Evolutionary conservation across 2,888 invertebrate genomes (phyloP).

Genomic region (Cataglyphis rosenhaueri): DNA sequence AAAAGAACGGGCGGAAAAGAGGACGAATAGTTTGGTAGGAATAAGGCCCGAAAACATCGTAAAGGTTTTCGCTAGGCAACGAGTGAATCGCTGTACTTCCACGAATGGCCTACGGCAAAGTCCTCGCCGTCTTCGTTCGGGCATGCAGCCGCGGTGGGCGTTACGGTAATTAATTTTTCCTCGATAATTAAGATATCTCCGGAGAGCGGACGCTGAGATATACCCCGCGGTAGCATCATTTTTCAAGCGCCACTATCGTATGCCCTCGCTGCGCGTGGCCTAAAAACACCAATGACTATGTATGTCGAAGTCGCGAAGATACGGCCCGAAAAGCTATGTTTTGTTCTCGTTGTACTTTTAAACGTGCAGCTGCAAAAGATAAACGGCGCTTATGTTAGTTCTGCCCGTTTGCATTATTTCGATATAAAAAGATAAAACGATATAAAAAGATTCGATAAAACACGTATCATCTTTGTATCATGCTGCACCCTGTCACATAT

Average conservation of each 20-base stretch:
- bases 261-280: slow-evolving; percentile 60
- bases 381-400: slow-evolving; percentile 24
- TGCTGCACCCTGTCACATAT: background rate
- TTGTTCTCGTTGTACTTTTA: slow-evolving; percentile 6
- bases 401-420: background rate
- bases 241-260: slow-evolving; percentile 73
- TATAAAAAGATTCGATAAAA: slow-evolving; percentile 12
- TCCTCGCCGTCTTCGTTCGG: slow-evolving; percentile 61
- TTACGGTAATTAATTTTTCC: slow-evolving; percentile 82
- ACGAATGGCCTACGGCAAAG: slow-evolving; percentile 72
- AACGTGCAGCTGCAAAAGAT: slow-evolving; percentile 23
- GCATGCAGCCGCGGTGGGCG: slow-evolving; percentile 76
- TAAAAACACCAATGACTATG: slow-evolving; percentile 28
- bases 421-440: background rate
- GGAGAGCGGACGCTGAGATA: slow-evolving; percentile 69
- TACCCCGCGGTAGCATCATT: slow-evolving; percentile 77
- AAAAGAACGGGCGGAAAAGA: slow-evolving; percentile 5
- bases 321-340: background rate
- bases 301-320: slow-evolving; percentile 9
- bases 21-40: background rate
- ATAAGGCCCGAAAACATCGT: slow-evolving; percentile 42
- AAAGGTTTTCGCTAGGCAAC: slow-evolving; percentile 22
- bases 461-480: background rate
- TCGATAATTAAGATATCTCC: slow-evolving; percentile 82
- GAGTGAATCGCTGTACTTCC: slow-evolving; percentile 62